phyloP scores from a whole-genome alignment of 2,888 invertebrate genomes.

The Drosophila anomalata region DNA sequence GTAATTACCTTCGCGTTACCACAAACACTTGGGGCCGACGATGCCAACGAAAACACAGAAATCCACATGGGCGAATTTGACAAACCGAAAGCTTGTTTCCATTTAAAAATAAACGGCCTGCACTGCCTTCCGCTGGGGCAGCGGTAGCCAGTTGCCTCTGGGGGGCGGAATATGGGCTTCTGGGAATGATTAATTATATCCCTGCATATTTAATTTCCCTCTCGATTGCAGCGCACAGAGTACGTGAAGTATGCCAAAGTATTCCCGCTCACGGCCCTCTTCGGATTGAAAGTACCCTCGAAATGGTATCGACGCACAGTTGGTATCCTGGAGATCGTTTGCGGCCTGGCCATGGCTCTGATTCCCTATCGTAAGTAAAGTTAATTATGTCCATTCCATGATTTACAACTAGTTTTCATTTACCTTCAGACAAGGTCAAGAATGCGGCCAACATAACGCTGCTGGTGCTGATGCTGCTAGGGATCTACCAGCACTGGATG shows the following conservation, averaged over 20 bases:
- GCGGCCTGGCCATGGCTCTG: conserved; percentile 92
- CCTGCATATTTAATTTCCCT: conserved; percentile 26
- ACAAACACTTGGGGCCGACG: conserved; percentile 50
- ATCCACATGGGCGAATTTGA: conserved; percentile 10
- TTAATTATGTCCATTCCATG: neutral
- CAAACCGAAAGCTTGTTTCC: conserved; percentile 31
- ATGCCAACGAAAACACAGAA: conserved; percentile 54
- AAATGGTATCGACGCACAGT: conserved; percentile 95
- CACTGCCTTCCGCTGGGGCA: conserved; percentile 37
- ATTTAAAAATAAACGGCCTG: conserved; percentile 67
- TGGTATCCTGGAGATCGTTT: conserved; percentile 92
- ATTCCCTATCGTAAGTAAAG: conserved; percentile 91
- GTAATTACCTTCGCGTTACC: conserved; percentile 54
- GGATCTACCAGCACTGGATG: conserved; percentile 96
- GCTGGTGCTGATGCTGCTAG: conserved; percentile 92
- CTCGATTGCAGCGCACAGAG: conserved; percentile 91
- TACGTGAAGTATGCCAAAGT: conserved; percentile 98
- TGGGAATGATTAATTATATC: conserved; percentile 39
- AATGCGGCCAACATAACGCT: conserved; percentile 94
- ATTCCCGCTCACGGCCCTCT: conserved; percentile 91
- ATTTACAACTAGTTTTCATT: neutral
- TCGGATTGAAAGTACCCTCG: conserved; percentile 94
- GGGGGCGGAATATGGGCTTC: conserved; percentile 1
- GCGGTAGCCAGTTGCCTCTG: conserved; percentile 23
- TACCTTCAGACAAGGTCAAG: conserved; percentile 90